Evolutionary conservation across 2,113 vertebrate species (phyloP).

Genomic region (Arvicanthis niloticus): DNA sequence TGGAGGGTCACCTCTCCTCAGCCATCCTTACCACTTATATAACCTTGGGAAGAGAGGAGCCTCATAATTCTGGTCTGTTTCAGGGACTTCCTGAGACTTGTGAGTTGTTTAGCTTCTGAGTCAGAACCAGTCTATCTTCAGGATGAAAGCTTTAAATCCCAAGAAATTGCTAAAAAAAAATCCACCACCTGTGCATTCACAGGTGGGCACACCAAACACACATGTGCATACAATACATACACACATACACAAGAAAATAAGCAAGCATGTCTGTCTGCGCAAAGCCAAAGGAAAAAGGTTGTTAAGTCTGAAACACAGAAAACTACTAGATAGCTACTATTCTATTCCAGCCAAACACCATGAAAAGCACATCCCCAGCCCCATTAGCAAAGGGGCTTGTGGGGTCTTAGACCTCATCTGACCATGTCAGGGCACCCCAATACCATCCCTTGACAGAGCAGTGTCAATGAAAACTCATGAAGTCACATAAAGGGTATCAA

Average conservation of each 20-base stretch:
- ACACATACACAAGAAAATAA: not conserved
- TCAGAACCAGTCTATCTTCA: not conserved
- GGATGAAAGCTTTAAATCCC: not conserved
- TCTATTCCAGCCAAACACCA: not conserved
- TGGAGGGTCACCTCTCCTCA: not conserved
- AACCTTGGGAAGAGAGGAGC: not conserved
- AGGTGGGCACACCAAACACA: not conserved
- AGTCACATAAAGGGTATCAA: not conserved
- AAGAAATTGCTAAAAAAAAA: not conserved
- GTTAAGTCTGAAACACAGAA: not conserved
- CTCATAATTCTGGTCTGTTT: not conserved
- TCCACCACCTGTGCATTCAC: not conserved
- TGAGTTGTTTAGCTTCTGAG: not conserved
- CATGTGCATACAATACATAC: not conserved
- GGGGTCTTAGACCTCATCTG: not conserved
- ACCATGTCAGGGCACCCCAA: not conserved
- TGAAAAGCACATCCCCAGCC: not conserved
- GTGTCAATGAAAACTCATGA: not conserved
- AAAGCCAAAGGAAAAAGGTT: not conserved
- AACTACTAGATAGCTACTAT: not conserved
- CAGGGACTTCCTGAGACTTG: not conserved
- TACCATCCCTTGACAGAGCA: not conserved
- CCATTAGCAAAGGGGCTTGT: too few species aligned
- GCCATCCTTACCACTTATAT: not conserved
- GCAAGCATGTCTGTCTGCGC: not conserved